Percentiles rank a stretch among this genome's conserved stretches.
Evolutionary conservation across 2,888 invertebrate genomes (phyloP).

Genomic region (Ptilodon capucinus): DNA sequence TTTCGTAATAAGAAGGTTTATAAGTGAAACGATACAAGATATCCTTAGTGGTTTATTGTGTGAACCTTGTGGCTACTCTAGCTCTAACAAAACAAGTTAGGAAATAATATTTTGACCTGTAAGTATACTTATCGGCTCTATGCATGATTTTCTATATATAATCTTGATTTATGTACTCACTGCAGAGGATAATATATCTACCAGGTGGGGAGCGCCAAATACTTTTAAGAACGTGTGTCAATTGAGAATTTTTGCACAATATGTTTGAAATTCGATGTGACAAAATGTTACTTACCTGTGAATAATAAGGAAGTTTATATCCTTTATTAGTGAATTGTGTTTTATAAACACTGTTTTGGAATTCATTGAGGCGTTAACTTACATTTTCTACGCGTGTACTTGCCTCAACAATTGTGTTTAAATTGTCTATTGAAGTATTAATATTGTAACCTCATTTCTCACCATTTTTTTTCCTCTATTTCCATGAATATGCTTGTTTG

Average conservation of each 20-base stretch:
- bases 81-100: neutral
- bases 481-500: neutral
- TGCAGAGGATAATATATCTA: neutral
- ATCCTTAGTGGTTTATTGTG: neutral
- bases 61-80: neutral
- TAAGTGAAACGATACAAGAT: neutral
- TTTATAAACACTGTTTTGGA: neutral
- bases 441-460: neutral
- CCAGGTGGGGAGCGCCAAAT: neutral
- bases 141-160: neutral
- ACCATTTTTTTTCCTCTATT: neutral
- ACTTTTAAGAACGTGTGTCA: neutral
- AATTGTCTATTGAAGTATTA: neutral
- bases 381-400: neutral
- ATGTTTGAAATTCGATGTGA: neutral
- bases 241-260: neutral
- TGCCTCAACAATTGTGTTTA: neutral
- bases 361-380: neutral
- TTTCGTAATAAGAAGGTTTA: neutral
- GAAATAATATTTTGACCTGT: neutral
- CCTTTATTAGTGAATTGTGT: conserved; percentile 13
- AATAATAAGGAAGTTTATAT: conserved; percentile 23
- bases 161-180: neutral
- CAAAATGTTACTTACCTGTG: neutral
- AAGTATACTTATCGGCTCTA: neutral